A percentile compares a stretch with the other conserved stretches of the same genome.
Conservation (phyloP, 2,888 invertebrate genomes). For the Drosophila meridionalis region DNA sequence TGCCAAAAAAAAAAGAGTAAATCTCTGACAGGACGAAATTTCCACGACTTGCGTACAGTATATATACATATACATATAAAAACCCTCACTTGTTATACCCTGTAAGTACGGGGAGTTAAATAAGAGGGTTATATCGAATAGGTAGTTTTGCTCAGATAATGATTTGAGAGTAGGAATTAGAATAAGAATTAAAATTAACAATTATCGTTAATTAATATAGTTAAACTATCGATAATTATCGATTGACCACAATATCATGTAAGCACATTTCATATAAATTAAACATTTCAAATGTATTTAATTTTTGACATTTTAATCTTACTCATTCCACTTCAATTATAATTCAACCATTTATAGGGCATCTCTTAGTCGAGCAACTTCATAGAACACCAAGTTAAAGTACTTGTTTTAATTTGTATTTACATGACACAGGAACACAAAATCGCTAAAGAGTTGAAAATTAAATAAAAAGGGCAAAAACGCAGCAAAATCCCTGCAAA, state of each 20-base stretch:
- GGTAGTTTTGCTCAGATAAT: not conserved
- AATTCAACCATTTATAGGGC: not conserved
- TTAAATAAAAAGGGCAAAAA: constrained; percentile 6
- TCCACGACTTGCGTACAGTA: constrained; percentile 10
- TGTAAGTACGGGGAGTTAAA: not conserved
- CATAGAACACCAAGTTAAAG: not conserved
- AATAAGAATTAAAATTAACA: too few relatives aligned
- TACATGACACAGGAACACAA: constrained; percentile 52
- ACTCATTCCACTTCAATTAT: not conserved
- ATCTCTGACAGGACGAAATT: constrained; percentile 4
- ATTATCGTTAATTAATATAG: too few relatives aligned
- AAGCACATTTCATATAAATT: too few relatives aligned
- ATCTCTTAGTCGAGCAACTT: not conserved
- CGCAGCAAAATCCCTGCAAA: not conserved
- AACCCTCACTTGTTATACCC: constrained; percentile 4
- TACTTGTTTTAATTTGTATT: constrained; percentile 63
- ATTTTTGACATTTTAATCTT: not conserved
- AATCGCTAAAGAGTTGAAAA: constrained; percentile 51
- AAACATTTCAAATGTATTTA: not conserved
- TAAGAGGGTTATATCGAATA: not conserved
- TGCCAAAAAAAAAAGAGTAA: constrained; percentile 6
- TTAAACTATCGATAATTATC: not conserved
- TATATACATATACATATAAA: not conserved
- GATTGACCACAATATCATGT: not conserved
- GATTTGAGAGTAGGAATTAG: too few relatives aligned